Percentiles rank a stretch among this genome's conserved stretches.
phyloP scores from a whole-genome alignment of 2,888 invertebrate genomes.

The Apoda limacodes region DNA sequence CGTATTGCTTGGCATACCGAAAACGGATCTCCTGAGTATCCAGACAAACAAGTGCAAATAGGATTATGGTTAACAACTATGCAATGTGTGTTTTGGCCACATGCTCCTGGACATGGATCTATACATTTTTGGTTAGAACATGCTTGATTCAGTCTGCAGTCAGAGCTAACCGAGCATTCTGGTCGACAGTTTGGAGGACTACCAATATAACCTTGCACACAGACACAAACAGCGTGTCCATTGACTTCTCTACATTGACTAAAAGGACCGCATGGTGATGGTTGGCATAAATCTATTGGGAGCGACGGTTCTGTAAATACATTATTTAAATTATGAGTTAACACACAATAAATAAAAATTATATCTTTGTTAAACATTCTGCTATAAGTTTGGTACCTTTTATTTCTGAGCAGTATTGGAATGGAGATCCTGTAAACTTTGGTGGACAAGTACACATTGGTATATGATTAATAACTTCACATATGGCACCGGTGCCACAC shows the following conservation, averaged over 20 bases:
- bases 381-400: no score
- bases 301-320: constrained; percentile 36
- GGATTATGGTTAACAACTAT: constrained; percentile 76
- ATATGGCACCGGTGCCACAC: constrained; percentile 72
- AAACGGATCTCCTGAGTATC: constrained; percentile 81
- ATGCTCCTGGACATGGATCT: constrained; percentile 81
- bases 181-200: constrained; percentile 81
- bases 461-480: constrained; percentile 75
- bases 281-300: constrained; percentile 41
- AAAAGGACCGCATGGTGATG: constrained; percentile 76
- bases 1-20: constrained; percentile 68
- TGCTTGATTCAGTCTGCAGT: constrained; percentile 75
- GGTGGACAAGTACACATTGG: constrained; percentile 75
- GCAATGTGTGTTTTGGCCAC: constrained; percentile 73
- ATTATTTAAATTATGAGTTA: no score
- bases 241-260: constrained; percentile 78
- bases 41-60: constrained; percentile 72
- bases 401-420: constrained; percentile 65
- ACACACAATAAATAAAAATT: no score
- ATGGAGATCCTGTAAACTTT: constrained; percentile 75
- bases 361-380: constrained; percentile 15
- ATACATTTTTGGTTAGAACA: constrained; percentile 82
- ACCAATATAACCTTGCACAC: constrained; percentile 75
- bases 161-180: constrained; percentile 81
- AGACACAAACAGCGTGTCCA: constrained; percentile 78